Evolutionary conservation across 2,797 vertebrate genomes (phyloP), one percentile per base, ranked within the genome.

Genomic region (Betta splendens): DNA sequence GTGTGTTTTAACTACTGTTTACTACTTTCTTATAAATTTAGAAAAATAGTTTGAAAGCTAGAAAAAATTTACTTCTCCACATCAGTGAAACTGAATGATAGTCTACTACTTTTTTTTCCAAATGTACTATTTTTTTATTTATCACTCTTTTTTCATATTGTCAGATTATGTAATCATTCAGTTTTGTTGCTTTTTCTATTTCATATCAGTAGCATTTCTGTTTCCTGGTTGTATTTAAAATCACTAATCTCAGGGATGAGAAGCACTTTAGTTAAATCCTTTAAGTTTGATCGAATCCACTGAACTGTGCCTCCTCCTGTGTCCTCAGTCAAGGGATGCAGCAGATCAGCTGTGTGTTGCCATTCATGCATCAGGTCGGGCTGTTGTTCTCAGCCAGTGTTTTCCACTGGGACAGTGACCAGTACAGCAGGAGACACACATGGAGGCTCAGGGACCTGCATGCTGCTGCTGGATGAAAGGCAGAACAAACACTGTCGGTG

Each of bases 401-500:
- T 79, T 77, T 84, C 82, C 79, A 77, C 74, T 17, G 78, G 69
- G 83, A 85, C 63, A 9, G 62, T 29, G 75, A 67, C 69, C 64
- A 63, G 69, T 80, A 63, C 20, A 69, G 69, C 48, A 43, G 69
- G 62, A 74, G 73, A 75, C 49, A 65, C 39, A 48, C 47, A 26
- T 29, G 69, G 59, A 56, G 58, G 68, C 77, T 79, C 79, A 83
- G 85, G 16, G 42, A 60, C 58, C 59, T 63, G 77, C 74, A 50
- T 84, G 80, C 78, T 77, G 80, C 75, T 69, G 67, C 44, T 74
- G 85, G 65, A 86, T 90, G 61, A 89, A 81, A 83, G 66, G 56
- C 73, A 84, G 82, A 91, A 90, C 87, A 92, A 90, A 91, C 85
- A 85, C 53, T 51, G 72, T 65, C 77, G 74, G 67, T 60, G 89